Evolutionary conservation across 2,888 invertebrate genomes (phyloP).

Genomic region (Cataglyphis livida): DNA sequence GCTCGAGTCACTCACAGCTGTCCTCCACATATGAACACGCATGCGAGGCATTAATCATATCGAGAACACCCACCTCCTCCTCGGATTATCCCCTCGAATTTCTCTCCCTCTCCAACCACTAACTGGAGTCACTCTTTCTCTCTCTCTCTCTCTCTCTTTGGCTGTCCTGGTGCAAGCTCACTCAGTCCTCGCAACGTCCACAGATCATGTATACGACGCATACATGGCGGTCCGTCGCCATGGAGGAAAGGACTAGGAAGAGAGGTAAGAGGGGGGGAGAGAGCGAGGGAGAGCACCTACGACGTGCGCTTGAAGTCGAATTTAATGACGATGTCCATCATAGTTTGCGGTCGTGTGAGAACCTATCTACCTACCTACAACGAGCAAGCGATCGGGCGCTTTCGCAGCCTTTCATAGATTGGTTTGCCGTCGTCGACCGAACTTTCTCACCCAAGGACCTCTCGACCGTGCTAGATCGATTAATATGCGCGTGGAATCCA

Average conservation of each 20-base stretch:
- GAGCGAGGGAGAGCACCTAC: conserved; percentile 25
- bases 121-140: not conserved
- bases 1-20: conserved; percentile 81
- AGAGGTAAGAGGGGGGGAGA: conserved; percentile 4
- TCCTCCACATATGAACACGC: conserved; percentile 76
- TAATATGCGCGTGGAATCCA: conserved; percentile 34
- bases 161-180: conserved; percentile 38
- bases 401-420: conserved; percentile 50
- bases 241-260: conserved; percentile 7
- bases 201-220: conserved; percentile 71
- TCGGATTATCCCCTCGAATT: conserved; percentile 18
- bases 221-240: conserved; percentile 33
- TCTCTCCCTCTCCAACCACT: conserved; percentile 11
- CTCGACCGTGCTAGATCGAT: conserved; percentile 32
- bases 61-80: conserved; percentile 70
- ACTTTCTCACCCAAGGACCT: conserved; percentile 44
- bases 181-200: conserved; percentile 55
- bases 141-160: conserved; percentile 41
- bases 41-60: conserved; percentile 80
- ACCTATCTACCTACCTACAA: conserved; percentile 3
- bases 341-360: conserved; percentile 53
- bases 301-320: conserved; percentile 67
- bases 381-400: conserved; percentile 28
- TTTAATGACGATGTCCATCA: conserved; percentile 77
- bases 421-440: conserved; percentile 26